phyloP scores from a whole-genome alignment of 2,888 invertebrate species.

The Celastrina argiolus region DNA sequence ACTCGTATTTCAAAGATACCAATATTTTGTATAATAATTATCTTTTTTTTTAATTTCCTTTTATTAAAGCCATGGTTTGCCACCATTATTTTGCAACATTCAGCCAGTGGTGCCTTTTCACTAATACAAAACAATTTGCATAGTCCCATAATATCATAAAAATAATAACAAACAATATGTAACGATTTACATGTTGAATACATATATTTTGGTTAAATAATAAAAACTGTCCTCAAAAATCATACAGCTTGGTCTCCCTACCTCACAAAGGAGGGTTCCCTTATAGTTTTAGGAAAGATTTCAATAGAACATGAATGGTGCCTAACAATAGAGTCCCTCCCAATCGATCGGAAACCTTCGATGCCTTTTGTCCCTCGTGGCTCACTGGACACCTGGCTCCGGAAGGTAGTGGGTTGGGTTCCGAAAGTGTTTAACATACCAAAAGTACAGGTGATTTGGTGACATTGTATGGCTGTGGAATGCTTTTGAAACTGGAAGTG shows the following conservation, averaged over 20 bases:
- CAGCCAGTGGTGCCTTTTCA: too few relatives aligned
- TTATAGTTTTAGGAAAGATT: constrained; percentile 24
- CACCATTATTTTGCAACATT: too few relatives aligned
- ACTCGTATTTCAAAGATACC: too few relatives aligned
- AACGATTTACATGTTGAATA: too few relatives aligned
- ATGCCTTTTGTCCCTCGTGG: constrained; percentile 1
- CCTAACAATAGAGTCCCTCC: constrained; percentile 14
- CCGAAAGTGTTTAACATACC: constrained; percentile 15
- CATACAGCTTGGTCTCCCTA: not conserved
- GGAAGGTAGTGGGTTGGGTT: constrained; percentile 1
- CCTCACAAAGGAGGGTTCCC: constrained; percentile 19
- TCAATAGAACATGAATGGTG: constrained; percentile 23
- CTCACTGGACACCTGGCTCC: constrained; percentile 15
- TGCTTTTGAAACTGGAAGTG: not conserved
- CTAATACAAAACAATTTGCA: too few relatives aligned
- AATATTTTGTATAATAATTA: too few relatives aligned
- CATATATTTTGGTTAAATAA: too few relatives aligned
- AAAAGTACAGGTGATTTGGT: constrained; percentile 16
- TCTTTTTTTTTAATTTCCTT: too few relatives aligned
- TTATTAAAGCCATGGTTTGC: too few relatives aligned
- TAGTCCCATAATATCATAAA: too few relatives aligned
- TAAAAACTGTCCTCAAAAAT: not conserved
- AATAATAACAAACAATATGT: too few relatives aligned
- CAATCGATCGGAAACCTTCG: constrained; percentile 15
- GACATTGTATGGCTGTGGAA: not conserved